These are phyloP conservation scores for Aphelenchoides bicaudatus DNA, from an alignment of 2,888 invertebrate genomes.

Conservation along the genomic window DNA sequence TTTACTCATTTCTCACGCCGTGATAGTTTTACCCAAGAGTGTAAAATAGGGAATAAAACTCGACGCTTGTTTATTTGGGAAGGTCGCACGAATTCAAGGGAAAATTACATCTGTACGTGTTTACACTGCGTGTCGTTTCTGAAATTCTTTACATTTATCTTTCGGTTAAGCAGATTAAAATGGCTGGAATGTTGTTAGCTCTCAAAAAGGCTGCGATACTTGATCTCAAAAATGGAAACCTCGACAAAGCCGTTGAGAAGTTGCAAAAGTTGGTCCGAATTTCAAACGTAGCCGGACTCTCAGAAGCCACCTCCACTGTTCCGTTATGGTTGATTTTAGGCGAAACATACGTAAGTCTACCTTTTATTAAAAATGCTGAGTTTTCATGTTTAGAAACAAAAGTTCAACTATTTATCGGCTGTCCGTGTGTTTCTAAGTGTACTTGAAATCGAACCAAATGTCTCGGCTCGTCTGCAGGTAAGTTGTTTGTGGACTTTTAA, in stretches of 20 bases:
- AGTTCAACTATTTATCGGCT: constrained; percentile 29
- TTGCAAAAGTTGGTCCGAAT: constrained; percentile 29
- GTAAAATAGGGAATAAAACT: no score
- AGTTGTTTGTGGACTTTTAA: neutral
- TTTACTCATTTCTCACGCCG: no score
- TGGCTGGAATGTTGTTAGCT: no score
- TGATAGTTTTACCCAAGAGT: no score
- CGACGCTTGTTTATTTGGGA: no score
- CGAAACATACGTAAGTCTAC: constrained; percentile 30
- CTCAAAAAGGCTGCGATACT: constrained; percentile 24
- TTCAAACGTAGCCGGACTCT: neutral
- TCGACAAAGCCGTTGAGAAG: constrained; percentile 32
- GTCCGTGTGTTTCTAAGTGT: constrained; percentile 26
- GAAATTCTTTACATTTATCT: no score
- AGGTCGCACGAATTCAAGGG: no score
- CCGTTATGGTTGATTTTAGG: constrained; percentile 30
- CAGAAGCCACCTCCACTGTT: neutral
- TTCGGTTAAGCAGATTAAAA: no score
- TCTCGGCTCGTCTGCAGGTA: constrained; percentile 26
- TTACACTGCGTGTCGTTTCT: no score
- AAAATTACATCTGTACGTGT: no score
- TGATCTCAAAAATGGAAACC: constrained; percentile 28
- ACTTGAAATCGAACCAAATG: constrained; percentile 23
- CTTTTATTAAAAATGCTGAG: no score
- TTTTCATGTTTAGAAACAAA: constrained; percentile 24